phyloP scores from a whole-genome alignment of 2,888 invertebrate species.

The Cryptus armator region DNA sequence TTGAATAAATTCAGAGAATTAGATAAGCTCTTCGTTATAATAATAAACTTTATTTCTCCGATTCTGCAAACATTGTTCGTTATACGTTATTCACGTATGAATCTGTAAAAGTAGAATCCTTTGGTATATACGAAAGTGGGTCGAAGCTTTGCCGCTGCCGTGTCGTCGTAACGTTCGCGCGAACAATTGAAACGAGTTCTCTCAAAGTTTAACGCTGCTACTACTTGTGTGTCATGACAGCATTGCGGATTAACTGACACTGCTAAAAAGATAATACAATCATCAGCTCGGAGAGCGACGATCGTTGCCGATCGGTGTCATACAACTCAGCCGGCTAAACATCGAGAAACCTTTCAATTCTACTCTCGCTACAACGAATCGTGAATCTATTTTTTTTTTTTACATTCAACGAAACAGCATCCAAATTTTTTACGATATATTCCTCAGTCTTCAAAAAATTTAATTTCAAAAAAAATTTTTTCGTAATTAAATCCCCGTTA shows the following conservation, averaged over 20 bases:
- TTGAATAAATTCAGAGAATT: constrained; percentile 10
- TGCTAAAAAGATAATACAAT: constrained; percentile 43
- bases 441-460: no score
- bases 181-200: constrained; percentile 39
- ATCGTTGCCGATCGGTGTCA: constrained; percentile 25
- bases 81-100: constrained; percentile 2
- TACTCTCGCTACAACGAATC: neutral
- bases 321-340: neutral
- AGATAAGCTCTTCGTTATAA: neutral
- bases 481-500: no score
- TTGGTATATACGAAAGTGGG: constrained; percentile 45
- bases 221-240: constrained; percentile 36
- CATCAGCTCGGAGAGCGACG: constrained; percentile 16
- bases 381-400: neutral
- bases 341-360: neutral
- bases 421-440: no score
- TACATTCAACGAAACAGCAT: neutral
- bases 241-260: constrained; percentile 42
- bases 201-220: constrained; percentile 8
- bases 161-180: constrained; percentile 40
- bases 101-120: neutral
- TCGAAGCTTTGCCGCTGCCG: constrained; percentile 29
- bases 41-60: constrained; percentile 17
- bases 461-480: no score
- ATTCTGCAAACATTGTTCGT: neutral